These are phyloP conservation scores for Chrysomela aeneicollis DNA, from an alignment of 2,888 invertebrate genomes.

Conservation along the genomic window DNA sequence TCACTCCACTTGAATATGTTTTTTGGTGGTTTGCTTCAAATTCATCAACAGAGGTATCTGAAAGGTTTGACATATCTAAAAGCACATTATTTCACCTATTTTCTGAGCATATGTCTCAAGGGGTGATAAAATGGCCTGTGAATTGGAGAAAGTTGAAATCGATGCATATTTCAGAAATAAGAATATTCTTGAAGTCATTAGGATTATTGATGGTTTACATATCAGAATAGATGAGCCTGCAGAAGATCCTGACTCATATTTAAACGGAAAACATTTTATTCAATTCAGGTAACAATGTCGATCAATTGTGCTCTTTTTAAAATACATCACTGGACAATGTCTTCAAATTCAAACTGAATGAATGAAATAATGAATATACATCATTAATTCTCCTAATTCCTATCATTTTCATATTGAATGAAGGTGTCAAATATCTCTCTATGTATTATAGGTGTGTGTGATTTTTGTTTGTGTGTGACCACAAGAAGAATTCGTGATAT, in stretches of 20 bases:
- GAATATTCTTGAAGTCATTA: constrained; percentile 32
- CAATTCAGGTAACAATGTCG: constrained; percentile 26
- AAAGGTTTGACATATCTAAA: constrained; percentile 37
- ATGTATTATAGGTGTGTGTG: too few species aligned
- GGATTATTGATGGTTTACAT: constrained; percentile 34
- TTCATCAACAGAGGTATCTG: constrained; percentile 37
- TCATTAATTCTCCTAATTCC: constrained; percentile 17
- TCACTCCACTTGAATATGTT: constrained; percentile 27
- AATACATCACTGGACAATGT: constrained; percentile 6
- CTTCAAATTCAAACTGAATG: too few species aligned
- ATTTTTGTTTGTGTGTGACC: too few species aligned
- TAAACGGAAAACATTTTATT: constrained; percentile 32
- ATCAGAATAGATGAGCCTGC: constrained; percentile 36
- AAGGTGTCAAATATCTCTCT: too few species aligned
- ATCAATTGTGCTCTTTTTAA: constrained; percentile 2
- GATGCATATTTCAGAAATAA: constrained; percentile 32
- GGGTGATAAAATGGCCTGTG: constrained; percentile 32
- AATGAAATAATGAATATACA: neutral
- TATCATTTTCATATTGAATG: too few species aligned
- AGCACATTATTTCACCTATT: constrained; percentile 34
- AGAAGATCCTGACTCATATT: constrained; percentile 36
- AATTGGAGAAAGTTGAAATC: constrained; percentile 28
- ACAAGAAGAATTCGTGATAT: constrained; percentile 38
- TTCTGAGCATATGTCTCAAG: constrained; percentile 35
- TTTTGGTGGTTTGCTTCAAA: constrained; percentile 40